Evolutionary conservation across 2,113 vertebrate genomes (phyloP).

Genomic region (Xiphophorus hellerii): DNA sequence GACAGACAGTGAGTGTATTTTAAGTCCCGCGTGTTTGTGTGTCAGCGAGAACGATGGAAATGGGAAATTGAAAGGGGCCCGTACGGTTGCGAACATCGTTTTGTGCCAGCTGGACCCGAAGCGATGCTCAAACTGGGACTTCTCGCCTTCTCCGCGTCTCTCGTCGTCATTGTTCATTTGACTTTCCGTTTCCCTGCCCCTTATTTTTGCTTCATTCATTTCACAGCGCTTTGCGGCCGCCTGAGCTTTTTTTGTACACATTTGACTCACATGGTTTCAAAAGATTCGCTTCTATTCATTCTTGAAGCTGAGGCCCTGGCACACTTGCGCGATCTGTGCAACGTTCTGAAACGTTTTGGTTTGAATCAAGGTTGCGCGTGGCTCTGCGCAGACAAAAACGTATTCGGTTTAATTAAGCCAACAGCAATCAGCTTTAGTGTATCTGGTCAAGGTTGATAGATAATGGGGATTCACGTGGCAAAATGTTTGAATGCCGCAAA

Average conservation of each 20-base stretch:
- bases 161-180: slow-evolving; percentile 40
- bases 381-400: neutral
- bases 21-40: slow-evolving; percentile 15
- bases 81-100: slow-evolving; percentile 36
- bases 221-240: neutral
- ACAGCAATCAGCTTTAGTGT: neutral
- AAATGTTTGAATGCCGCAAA: neutral
- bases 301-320: slow-evolving; percentile 4
- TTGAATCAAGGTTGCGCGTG: neutral
- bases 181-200: slow-evolving; percentile 12
- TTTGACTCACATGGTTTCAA: slow-evolving; percentile 1
- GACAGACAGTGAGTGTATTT: slow-evolving; percentile 41
- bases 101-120: slow-evolving; percentile 57
- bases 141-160: slow-evolving; percentile 17
- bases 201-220: slow-evolving; percentile 10
- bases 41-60: slow-evolving; percentile 12
- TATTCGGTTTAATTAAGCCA: neutral
- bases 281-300: slow-evolving; percentile 9
- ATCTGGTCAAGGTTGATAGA: neutral
- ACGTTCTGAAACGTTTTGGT: neutral
- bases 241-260: neutral
- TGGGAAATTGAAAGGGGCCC: slow-evolving; percentile 46
- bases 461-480: neutral
- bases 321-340: slow-evolving; percentile 9
- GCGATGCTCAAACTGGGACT: slow-evolving; percentile 41